Evolutionary conservation across 2,113 vertebrate genomes (phyloP).

Genomic region (Tympanuchus pallidicinctus): DNA sequence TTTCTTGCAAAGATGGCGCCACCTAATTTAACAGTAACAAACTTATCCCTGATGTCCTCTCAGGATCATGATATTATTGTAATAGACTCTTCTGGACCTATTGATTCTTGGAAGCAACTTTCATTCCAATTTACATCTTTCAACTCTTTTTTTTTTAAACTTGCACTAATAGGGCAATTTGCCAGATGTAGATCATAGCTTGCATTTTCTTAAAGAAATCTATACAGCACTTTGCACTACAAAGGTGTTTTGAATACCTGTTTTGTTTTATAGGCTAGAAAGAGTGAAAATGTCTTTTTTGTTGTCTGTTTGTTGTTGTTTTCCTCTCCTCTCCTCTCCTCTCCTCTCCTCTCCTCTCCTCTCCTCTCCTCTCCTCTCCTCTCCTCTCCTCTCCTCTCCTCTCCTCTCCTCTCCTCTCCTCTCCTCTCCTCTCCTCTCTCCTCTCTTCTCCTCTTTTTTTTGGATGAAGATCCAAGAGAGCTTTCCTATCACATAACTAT

Average conservation of each 20-base stretch:
- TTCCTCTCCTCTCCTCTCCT: too few relatives aligned
- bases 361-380: too few relatives aligned
- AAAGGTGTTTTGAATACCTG: neutral
- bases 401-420: too few relatives aligned
- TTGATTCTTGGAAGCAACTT: slow-evolving; percentile 59
- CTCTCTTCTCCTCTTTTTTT: too few relatives aligned
- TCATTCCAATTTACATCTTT: slow-evolving; percentile 45
- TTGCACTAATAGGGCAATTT: slow-evolving; percentile 27
- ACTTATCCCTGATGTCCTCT: slow-evolving; percentile 57
- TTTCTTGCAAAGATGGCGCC: slow-evolving; percentile 61
- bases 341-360: too few relatives aligned
- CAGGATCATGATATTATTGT: slow-evolving; percentile 59
- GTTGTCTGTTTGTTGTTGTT: too few relatives aligned
- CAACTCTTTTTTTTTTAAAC: slow-evolving; percentile 38
- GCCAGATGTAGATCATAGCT: slow-evolving; percentile 15
- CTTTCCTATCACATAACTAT: neutral
- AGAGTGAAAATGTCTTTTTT: neutral
- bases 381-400: too few relatives aligned
- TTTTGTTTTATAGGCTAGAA: neutral
- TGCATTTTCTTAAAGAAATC: neutral
- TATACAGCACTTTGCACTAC: neutral
- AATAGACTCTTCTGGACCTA: slow-evolving; percentile 64
- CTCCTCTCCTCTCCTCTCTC: too few relatives aligned
- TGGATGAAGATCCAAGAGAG: neutral
- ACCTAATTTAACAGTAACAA: slow-evolving; percentile 70